These are phyloP conservation scores for Drosophila pegasa DNA, from an alignment of 2,888 invertebrate species.

Conservation along the genomic window DNA sequence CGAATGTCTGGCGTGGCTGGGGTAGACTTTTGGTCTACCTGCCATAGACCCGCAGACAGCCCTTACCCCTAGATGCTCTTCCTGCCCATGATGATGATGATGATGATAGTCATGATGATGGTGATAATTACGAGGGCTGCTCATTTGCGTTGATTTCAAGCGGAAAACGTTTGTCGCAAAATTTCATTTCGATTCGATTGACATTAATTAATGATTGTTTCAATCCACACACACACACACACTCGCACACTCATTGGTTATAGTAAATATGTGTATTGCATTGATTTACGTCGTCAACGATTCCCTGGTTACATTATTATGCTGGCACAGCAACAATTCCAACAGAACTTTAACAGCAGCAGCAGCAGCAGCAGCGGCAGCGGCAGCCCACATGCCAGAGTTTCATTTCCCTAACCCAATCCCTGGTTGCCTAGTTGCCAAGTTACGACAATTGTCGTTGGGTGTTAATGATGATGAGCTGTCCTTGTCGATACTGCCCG, in stretches of 20 bases:
- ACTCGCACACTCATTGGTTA: constrained; percentile 10
- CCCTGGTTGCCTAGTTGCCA: constrained; percentile 36
- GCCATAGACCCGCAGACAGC: constrained; percentile 46
- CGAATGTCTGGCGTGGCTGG: constrained; percentile 37
- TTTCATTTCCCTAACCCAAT: constrained; percentile 23
- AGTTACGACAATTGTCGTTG: constrained; percentile 55
- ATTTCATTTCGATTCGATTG: constrained; percentile 77
- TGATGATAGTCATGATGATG: constrained; percentile 7
- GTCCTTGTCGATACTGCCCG: constrained; percentile 34
- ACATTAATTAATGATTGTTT: constrained; percentile 80
- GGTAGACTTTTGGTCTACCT: constrained; percentile 39
- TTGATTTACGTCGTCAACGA: constrained; percentile 72
- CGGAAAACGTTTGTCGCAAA: constrained; percentile 78
- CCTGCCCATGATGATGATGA: neutral
- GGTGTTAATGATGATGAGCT: constrained; percentile 69
- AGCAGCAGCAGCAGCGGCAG: constrained; percentile 7
- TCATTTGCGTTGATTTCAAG: constrained; percentile 75
- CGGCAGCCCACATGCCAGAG: constrained; percentile 44
- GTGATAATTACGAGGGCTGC: constrained; percentile 42
- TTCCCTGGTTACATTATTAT: constrained; percentile 70
- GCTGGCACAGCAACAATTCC: constrained; percentile 70
- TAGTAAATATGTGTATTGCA: constrained; percentile 49
- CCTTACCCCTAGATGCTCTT: constrained; percentile 22
- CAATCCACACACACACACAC: constrained; percentile 56
- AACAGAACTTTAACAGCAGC: constrained; percentile 32